Base-by-base conservation (phyloP, 2,888 invertebrate genomes). In the Trimorus sp. region DNA sequence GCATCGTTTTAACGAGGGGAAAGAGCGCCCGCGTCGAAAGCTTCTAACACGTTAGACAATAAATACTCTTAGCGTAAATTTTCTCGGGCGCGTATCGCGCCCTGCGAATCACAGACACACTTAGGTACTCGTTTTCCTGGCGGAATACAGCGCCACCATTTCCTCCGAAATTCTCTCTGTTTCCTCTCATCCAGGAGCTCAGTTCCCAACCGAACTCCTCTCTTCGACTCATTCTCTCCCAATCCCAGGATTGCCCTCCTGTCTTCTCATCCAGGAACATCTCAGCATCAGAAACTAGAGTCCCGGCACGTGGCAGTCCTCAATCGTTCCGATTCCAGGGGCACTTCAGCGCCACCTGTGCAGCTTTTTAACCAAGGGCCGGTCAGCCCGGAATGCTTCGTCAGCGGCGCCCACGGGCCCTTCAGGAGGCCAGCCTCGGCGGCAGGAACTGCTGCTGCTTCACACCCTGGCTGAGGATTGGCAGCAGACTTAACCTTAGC, bases 61-160 rank as follows among this genome's bases (percentile, higher is more conserved):
- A 78, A 79, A 82, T 75, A 78, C 60, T 74, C 60, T 53, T 62
- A 79, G n/a, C 15, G 16, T 68, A 26, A 80, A 54, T 16, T 73
- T 62, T 77, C 42, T 26, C 49, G 15, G 70, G 38, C 65, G 66
- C 37, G 45, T 15, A n/a, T 12, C 6, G 15, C 16, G 16, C 26
- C 63, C 58, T 80, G 85, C 85, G 82, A 80, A 90, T 90, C 90
- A 90, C 89, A 90, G 90, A 87, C 86, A 88, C 89, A 89, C 86
- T 89, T 89, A 90, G 90, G 89, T 90, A 90, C 89, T 87, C 84
- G 85, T 86, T 89, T 87, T 48, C 12, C 11, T 73, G 54, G 70
- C 26, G 26, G 26, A 26, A 26, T 26, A 26, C 26, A 26, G 26
- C 26, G 4, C 1, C 26, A 26, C 26, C 26, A 1, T 26, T 26